Evolutionary conservation across 2,797 vertebrate genomes (phyloP), one percentile per base, ranked within the genome.

Genomic region (Pipistrellus pipistrellus): DNA sequence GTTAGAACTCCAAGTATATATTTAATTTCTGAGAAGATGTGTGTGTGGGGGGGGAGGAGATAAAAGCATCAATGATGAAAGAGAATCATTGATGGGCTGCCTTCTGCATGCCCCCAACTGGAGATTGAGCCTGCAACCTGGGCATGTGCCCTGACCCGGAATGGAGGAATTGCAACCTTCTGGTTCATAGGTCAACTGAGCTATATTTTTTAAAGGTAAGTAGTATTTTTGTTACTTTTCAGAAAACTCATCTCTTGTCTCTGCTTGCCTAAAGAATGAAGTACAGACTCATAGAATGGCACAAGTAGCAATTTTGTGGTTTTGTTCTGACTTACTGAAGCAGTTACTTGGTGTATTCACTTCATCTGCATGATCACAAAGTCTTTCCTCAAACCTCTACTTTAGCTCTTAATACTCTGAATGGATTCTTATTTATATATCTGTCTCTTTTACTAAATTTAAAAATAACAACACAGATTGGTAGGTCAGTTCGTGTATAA

Each of bases 401-500:
- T 38, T 82, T 77, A 85, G 11, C 14, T 57, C 17, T 80, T 64
- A 30, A 11, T 62, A 18, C 4, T 30, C 18, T 71, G 51, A 69
- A 73, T 23, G 13, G 14, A 78, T 44, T 35, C 64, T 76, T 69
- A 7, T 83, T 69, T 82, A 17, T 53, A 71, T 30, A 44, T 64
- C 4, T 18, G 15, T 62, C 44, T 91, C 53, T 71, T 82, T 38
- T 82, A 46, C 30, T 71, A 53, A 94, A 93, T 80, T 85, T 97
- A 8, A 86, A 88, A 91, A 78, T 46, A 92, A 6, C n/a, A 92
- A 27, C 15, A 38, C 12, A 75, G 48, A 82, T 55, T 62, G 6
- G 51, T 44, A 59, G 30, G 20, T 76, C 41, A 80, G 80, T 85
- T 23, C 48, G 66, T 10, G 4, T 27, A 90, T 32, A 89, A 93